Base-by-base conservation (phyloP, 1,140 invertebrate species). In the Bombus soroeensis region DNA sequence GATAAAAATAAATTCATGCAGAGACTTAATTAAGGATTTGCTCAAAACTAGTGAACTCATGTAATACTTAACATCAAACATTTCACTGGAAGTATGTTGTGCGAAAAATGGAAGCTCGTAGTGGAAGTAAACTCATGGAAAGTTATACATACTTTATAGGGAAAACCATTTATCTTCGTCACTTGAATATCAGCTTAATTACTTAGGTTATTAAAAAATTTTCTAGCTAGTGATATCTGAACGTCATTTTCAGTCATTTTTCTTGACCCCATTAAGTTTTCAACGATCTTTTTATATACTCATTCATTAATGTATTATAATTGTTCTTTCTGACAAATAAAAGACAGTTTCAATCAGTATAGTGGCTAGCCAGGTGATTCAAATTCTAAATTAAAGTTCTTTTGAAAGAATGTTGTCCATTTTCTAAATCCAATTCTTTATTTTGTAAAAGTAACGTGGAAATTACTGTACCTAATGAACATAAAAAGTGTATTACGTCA, bases 191-290 rank as follows among this genome's bases (percentile, higher is more conserved):
- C 76, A 43, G n/a, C 76, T 78, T 78, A 59, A 78, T 64, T 64
- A 78, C 76, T 78, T 66, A 66, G 59, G 37, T 78, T 78, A 78
- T 78, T 78, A 78, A 78, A 78, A 78, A 78, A 64, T 66, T 64
- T 43, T 43, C 73, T 22, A 34, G 18, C 18, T 6, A 64, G 28
- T 25, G 59, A 37, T 64, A 64, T 43, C 41, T 78, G 1, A 64
- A 78, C 39, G 59, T 78, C 59, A 32, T n/a, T 66, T 64, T 43
- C 39, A 32, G 28, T 22, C 13, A 78, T 64, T 64, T 64, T 64
- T 64, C 28, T 34, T 25, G 22, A 8, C 25, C 13, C 15, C 25
- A 34, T 43, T 28, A 39, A 59, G 5, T 76, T 13, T 76, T 1
- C 1, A 59, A 34, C 25, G 6, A 25, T 18, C 22, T n/a, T 12